Evolutionary conservation across 2,113 vertebrate genomes (phyloP).

Genomic region (Boleophthalmus pectinirostris): DNA sequence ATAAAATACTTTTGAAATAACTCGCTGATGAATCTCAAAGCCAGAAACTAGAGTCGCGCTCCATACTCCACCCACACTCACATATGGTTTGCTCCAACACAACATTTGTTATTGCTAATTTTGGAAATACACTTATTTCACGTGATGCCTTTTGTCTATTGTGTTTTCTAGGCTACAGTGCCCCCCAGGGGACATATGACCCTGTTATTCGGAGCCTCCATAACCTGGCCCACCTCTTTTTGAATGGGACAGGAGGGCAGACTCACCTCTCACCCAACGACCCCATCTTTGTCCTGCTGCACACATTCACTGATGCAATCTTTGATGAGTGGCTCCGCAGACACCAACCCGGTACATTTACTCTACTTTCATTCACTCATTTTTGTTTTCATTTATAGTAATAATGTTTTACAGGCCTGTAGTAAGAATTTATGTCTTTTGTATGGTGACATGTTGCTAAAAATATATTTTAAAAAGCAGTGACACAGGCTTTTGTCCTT

Average conservation of each 20-base stretch:
- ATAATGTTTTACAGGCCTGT: not conserved
- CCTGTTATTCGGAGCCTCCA: slow-evolving; percentile 91
- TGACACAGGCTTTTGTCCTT: not conserved
- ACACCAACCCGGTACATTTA: slow-evolving; percentile 80
- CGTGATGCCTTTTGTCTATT: slow-evolving; percentile 7
- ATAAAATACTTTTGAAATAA: slow-evolving; percentile 22
- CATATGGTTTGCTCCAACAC: slow-evolving; percentile 44
- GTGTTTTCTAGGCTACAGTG: slow-evolving; percentile 85
- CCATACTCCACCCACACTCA: slow-evolving; percentile 38
- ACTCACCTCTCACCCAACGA: slow-evolving; percentile 95
- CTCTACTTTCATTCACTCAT: not conserved
- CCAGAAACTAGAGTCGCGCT: slow-evolving; percentile 29
- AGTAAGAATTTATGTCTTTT: not conserved
- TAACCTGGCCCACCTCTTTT: slow-evolving; percentile 94
- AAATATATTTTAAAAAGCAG: too few species aligned
- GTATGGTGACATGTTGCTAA: too few species aligned
- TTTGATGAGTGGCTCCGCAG: slow-evolving; percentile 95
- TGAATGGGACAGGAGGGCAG: slow-evolving; percentile 95
- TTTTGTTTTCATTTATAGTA: not conserved
- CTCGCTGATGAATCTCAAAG: slow-evolving; percentile 21
- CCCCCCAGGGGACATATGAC: slow-evolving; percentile 88
- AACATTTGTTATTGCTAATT: slow-evolving; percentile 49
- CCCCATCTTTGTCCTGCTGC: slow-evolving; percentile 92
- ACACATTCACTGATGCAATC: slow-evolving; percentile 93
- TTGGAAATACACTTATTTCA: slow-evolving; percentile 32